Conservation (phyloP, 2,113 vertebrate genomes). For the Spermophilus dauricus region DNA sequence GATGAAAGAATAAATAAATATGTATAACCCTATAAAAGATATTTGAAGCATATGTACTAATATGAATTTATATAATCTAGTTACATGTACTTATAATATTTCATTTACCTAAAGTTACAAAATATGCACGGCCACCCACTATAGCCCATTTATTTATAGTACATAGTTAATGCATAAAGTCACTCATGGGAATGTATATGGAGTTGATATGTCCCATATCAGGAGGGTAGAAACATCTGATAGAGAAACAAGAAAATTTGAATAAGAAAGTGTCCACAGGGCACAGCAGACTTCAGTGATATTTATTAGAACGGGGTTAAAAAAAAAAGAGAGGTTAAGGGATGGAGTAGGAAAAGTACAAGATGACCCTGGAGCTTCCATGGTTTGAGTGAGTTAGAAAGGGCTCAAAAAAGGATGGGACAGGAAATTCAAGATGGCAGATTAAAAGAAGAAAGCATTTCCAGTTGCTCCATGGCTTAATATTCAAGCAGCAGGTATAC, state of each 20-base stretch:
- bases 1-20: conserved; percentile 44
- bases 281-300: not conserved
- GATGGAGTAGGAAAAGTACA: not conserved
- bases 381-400: not conserved
- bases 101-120: conserved; percentile 21
- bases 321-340: not conserved
- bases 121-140: not conserved
- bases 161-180: not conserved
- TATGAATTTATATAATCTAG: conserved; percentile 29
- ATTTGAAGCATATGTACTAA: not conserved
- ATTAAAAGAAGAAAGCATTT: no score
- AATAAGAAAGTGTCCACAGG: not conserved
- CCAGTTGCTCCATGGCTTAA: no score
- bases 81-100: not conserved
- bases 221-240: not conserved
- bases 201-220: not conserved
- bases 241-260: not conserved
- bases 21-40: conserved; percentile 4
- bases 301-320: not conserved
- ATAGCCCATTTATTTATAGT: not conserved
- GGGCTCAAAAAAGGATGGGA: not conserved
- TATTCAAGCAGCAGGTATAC: no score
- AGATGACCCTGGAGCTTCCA: not conserved
- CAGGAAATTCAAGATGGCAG: no score
- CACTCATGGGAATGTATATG: not conserved